Evolutionary conservation across 2,113 vertebrate genomes (phyloP).

Genomic region (Callithrix jacchus): DNA sequence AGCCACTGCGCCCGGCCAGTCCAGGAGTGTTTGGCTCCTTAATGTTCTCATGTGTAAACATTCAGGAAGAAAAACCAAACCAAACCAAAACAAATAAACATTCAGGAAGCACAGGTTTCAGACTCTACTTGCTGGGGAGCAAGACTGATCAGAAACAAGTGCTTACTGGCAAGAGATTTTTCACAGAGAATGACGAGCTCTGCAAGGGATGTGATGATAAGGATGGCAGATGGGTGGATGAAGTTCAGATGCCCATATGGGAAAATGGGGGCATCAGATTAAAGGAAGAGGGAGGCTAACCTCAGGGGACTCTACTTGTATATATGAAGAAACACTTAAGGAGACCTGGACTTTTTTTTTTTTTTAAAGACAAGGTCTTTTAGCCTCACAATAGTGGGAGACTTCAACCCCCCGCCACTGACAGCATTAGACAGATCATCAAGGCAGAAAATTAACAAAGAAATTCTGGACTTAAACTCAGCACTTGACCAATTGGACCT

Average conservation of each 20-base stretch:
- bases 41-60: background rate
- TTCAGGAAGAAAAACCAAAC: too few species aligned
- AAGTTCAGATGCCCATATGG: background rate
- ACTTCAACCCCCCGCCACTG: too few species aligned
- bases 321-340: background rate
- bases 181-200: background rate
- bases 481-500: too few species aligned
- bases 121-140: background rate
- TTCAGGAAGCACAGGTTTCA: background rate
- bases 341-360: background rate
- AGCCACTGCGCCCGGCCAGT: too few species aligned
- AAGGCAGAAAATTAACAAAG: too few species aligned
- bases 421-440: too few species aligned
- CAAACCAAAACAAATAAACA: background rate
- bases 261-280: background rate
- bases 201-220: background rate
- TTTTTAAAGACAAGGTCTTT: background rate
- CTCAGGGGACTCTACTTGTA: background rate
- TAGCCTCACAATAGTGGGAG: too few species aligned
- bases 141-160: background rate
- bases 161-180: background rate
- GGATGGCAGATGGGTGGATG: background rate
- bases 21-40: background rate
- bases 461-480: too few species aligned
- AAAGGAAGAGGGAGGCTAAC: background rate